Conservation (phyloP, 2,113 vertebrate species). For the Cyrtonyx montezumae region DNA sequence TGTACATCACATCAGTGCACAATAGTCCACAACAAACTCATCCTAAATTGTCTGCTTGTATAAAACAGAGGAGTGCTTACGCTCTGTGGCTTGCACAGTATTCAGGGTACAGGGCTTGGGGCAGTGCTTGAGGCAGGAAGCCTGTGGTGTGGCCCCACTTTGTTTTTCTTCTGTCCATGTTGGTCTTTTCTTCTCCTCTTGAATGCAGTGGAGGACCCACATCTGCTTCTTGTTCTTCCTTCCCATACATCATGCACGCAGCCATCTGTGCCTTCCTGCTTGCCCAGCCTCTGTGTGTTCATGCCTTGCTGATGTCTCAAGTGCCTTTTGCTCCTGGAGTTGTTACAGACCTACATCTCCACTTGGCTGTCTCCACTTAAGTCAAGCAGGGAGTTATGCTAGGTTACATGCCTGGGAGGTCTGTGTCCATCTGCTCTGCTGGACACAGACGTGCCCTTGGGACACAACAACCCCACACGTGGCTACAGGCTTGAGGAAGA, state of each 20-base stretch:
- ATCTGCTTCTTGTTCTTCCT: background rate
- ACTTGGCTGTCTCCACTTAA: too few species aligned
- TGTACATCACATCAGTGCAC: rapidly evolving
- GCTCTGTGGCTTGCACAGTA: too few species aligned
- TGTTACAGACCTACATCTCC: rapidly evolving
- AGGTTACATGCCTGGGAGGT: too few species aligned
- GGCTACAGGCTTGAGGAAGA: too few species aligned
- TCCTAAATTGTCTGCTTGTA: rapidly evolving
- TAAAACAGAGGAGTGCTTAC: background rate
- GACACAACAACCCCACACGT: too few species aligned
- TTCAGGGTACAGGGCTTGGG: too few species aligned
- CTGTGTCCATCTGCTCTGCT: too few species aligned
- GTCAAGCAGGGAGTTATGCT: too few species aligned
- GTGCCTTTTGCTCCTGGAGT: background rate
- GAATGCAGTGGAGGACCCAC: too few species aligned
- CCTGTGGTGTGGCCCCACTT: too few species aligned
- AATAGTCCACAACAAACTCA: background rate
- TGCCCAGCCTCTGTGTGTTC: background rate
- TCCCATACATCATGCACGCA: rapidly evolving
- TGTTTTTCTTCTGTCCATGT: background rate
- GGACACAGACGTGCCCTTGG: too few species aligned
- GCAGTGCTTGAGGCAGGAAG: too few species aligned
- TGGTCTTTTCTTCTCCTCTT: background rate
- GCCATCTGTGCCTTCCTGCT: background rate
- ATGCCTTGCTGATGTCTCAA: background rate